These are phyloP conservation scores for Beroe forskalii DNA, from an alignment of 37 sponge, comb jelly and placozoan genomes.

Conservation along the genomic window DNA sequence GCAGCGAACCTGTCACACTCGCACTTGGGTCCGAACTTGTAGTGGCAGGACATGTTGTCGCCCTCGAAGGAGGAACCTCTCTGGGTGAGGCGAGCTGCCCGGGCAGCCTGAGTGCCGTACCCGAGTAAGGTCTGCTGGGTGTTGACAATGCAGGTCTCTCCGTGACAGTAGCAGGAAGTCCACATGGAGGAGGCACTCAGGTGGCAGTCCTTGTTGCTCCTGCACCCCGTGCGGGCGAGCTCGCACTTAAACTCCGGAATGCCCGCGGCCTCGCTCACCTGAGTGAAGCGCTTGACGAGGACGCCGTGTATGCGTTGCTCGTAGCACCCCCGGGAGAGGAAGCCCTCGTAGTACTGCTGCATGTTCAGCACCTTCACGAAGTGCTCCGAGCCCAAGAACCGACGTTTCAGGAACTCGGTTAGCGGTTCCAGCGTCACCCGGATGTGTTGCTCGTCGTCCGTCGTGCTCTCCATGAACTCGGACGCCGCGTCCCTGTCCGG, in stretches of 20 bases:
- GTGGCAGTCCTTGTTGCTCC: slow-evolving; percentile 65
- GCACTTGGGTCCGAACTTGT: slow-evolving; percentile 17
- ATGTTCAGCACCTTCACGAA: slow-evolving; percentile 64
- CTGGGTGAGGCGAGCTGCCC: neutral
- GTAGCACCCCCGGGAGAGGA: slow-evolving; percentile 36
- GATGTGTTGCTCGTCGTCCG: slow-evolving; percentile 34
- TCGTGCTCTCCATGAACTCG: slow-evolving; percentile 38
- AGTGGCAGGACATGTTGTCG: slow-evolving; percentile 55
- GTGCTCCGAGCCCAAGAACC: slow-evolving; percentile 59
- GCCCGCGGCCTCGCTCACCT: neutral
- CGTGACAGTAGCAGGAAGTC: slow-evolving; percentile 56
- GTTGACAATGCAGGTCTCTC: slow-evolving; percentile 60
- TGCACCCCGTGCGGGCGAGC: slow-evolving; percentile 60
- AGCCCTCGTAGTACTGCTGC: slow-evolving; percentile 65
- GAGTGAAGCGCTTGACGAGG: neutral
- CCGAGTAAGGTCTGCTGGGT: neutral
- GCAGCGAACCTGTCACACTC: neutral
- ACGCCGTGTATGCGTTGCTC: neutral
- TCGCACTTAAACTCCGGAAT: slow-evolving; percentile 61
- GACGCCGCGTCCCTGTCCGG: neutral
- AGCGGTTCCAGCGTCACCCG: slow-evolving; percentile 45
- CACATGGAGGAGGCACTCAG: slow-evolving; percentile 3
- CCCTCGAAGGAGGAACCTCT: slow-evolving; percentile 37
- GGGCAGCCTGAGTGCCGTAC: neutral
- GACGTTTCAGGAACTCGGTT: slow-evolving; percentile 17